Conservation (phyloP, 2,888 invertebrate genomes). For the Yponomeuta cagnagella region DNA sequence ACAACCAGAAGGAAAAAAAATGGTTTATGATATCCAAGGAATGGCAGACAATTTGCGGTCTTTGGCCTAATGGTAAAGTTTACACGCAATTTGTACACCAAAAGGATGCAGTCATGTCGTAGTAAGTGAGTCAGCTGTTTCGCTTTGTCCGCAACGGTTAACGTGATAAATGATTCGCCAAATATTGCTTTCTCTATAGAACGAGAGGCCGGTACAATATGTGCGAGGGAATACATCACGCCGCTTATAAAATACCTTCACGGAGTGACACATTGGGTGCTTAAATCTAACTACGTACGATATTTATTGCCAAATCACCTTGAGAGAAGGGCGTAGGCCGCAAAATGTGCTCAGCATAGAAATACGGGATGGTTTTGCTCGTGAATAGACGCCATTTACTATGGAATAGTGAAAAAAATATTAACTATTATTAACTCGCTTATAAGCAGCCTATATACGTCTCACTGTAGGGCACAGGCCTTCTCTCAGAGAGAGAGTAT, state of each 20-base stretch:
- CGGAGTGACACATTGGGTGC: background rate
- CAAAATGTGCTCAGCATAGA: background rate
- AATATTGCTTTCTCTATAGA: constrained; percentile 1
- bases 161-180: background rate
- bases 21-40: too few species aligned
- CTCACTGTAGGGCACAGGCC: too few species aligned
- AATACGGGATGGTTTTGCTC: background rate
- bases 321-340: background rate
- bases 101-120: background rate
- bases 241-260: background rate
- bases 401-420: too few species aligned
- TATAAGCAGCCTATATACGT: too few species aligned
- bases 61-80: too few species aligned
- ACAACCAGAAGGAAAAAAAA: too few species aligned
- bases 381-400: too few species aligned
- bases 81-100: too few species aligned
- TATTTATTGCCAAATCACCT: constrained; percentile 2
- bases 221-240: background rate
- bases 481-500: too few species aligned
- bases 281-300: constrained; percentile 1
- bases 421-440: too few species aligned
- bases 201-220: background rate
- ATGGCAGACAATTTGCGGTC: too few species aligned
- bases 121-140: background rate
- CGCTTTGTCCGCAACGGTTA: background rate